Evolutionary conservation across 2,113 vertebrate species (phyloP).

Genomic region (Cavia porcellus): DNA sequence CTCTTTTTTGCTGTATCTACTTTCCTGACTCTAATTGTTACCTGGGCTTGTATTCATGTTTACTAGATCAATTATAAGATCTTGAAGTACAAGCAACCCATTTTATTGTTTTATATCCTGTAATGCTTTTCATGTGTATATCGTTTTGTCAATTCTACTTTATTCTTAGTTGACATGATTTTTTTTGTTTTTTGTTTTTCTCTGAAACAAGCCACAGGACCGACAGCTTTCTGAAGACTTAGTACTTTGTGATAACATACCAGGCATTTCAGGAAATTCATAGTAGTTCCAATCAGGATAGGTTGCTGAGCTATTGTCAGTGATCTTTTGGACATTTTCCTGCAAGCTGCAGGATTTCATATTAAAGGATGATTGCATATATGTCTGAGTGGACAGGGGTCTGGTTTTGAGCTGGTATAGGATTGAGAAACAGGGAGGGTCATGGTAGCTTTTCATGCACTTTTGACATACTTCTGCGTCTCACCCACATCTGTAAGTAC

Average conservation of each 20-base stretch:
- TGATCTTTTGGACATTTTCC: background rate
- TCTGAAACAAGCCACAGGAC: background rate
- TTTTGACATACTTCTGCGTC: background rate
- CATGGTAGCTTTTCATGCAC: background rate
- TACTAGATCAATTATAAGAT: background rate
- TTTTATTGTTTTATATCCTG: background rate
- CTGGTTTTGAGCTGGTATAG: background rate
- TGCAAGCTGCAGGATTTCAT: background rate
- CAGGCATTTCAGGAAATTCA: background rate
- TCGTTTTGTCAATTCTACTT: background rate
- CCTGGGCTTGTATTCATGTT: background rate
- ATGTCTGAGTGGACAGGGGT: background rate
- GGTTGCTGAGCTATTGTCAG: background rate
- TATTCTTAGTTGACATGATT: background rate
- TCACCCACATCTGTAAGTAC: background rate
- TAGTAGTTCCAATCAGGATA: background rate
- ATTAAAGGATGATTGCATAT: background rate
- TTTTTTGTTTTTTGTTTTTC: background rate
- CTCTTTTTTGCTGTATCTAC: background rate
- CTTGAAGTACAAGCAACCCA: background rate
- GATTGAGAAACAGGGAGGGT: background rate
- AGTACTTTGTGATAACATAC: background rate
- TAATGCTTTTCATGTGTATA: background rate
- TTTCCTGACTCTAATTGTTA: slow-evolving; percentile 44
- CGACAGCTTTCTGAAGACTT: background rate